These are phyloP conservation scores for Ormyrus nitidulus DNA, from an alignment of 2,888 invertebrate genomes.

Conservation along the genomic window DNA sequence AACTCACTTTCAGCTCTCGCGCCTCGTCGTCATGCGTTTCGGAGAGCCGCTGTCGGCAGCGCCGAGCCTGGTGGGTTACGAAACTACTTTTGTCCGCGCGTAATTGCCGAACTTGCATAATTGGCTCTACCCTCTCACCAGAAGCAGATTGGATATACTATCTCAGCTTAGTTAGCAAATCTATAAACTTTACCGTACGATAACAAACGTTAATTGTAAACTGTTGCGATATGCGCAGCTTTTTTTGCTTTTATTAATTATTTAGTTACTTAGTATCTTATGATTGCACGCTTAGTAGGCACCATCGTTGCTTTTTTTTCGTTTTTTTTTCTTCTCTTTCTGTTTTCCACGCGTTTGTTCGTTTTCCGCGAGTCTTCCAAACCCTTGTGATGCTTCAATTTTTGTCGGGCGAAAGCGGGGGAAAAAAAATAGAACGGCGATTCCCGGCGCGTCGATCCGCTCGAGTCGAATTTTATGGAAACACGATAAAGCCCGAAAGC, in stretches of 20 bases:
- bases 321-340: not conserved
- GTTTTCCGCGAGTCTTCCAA: constrained; percentile 41
- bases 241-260: constrained; percentile 9
- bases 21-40: not conserved
- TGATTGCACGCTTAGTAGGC: constrained; percentile 39
- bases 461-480: constrained; percentile 16
- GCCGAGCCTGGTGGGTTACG: constrained; percentile 58
- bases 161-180: constrained; percentile 60
- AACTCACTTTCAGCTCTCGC: not conserved
- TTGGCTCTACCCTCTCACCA: constrained; percentile 74
- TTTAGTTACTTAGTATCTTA: not conserved
- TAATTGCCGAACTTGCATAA: constrained; percentile 67
- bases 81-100: constrained; percentile 62
- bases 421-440: not conserved
- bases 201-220: constrained; percentile 59
- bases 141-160: constrained; percentile 69
- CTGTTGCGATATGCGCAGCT: constrained; percentile 32
- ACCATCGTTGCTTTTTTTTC: constrained; percentile 37
- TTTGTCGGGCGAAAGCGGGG: not conserved
- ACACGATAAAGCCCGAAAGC: constrained; percentile 10
- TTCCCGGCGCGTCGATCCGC: constrained; percentile 25
- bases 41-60: constrained; percentile 23
- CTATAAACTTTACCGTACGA: constrained; percentile 62
- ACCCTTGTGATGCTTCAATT: constrained; percentile 40
- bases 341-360: constrained; percentile 6